Base-by-base conservation (phyloP, 2,888 invertebrate species). In the Smittia sp. region DNA sequence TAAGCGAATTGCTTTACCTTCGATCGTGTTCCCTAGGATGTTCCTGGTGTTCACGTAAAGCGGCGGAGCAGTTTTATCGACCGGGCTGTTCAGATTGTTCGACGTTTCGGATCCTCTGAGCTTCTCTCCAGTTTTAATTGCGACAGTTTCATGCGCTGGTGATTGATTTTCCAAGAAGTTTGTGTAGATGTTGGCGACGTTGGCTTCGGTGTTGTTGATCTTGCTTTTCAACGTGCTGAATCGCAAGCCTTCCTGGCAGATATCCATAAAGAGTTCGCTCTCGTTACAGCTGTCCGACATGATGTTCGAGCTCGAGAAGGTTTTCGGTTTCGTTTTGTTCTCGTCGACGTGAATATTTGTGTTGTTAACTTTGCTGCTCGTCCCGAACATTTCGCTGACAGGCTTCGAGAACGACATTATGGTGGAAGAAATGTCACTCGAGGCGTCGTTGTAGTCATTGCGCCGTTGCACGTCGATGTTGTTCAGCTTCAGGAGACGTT, bases 301-400 rank as follows among this genome's bases (percentile, higher is more conserved):
- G 74, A 90, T 85, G 78, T 90, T 90, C 0, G 88, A 87, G 78
- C 90, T 90, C 11, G 82, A 75, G 67, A 85, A 80, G 67, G 86
- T 85, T 73, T 87, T 85, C 0, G 73, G 27, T 32, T 75, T 74
- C 25, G 74, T 75, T 0, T 85, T 85, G 74, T 76, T 76, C 75
- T 85, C 81, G 77, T 90, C 90, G 0, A 90, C 89, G 77, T 92
- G 91, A 75, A 92, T 86, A 79, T 92, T 92, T 0, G 90, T 92
- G 76, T 92, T 92, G 78, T 92, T 92, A 0, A 92, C 89, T 83
- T 92, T 92, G 1, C 90, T 88, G 46, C 90, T 90, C 0, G 88
- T 85, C 74, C 88, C 89, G 75, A 90, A 86, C 18, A 91, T 87
- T 70, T 83, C 84, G 75, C 80, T 82, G 0, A 82, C 81, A 0